Base-by-base conservation (phyloP, 2,113 vertebrate species). In the Craseonycteris thonglongyai region DNA sequence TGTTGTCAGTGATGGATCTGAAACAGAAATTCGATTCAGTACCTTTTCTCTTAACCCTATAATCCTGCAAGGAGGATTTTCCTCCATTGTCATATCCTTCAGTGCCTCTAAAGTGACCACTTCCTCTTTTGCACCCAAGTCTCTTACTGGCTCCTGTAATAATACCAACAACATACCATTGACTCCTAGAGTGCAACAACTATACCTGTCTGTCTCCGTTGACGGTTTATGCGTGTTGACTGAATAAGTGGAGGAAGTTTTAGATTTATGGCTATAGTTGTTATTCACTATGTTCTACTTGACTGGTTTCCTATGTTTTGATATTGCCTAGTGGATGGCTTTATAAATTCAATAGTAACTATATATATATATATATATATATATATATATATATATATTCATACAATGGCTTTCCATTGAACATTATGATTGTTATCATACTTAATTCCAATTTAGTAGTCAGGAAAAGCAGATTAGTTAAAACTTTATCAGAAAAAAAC, bases 331-430 rank as follows among this genome's bases (percentile, higher is more conserved):
- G 14, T 45, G 18, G 80, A 30, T 75, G 3, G 40, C 65, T 90
- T 96, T 76, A 24, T 88, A 93, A 68, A 82, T 71, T 81, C 38
- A 68, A 14, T 61, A 88, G 54, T n/a, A n/a, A n/a, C n/a, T n/a
- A n/a, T n/a, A n/a, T n/a, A n/a, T n/a, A n/a, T n/a, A n/a, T n/a
- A n/a, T n/a, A n/a, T n/a, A n/a, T n/a, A n/a, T n/a, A n/a, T n/a
- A n/a, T n/a, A n/a, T n/a, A n/a, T n/a, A n/a, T n/a, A n/a, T n/a
- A n/a, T n/a, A n/a, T n/a, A n/a, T n/a, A n/a, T n/a, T n/a, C n/a
- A n/a, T n/a, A n/a, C n/a, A 86, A 3, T 54, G 28, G 5, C 45
- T 83, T 96, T 92, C 54, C 79, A 66, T 15, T 86, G 45, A 91
- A 61, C 30, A 45, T 28, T 85, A 28, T 90, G 66, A 79, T 80